phyloP scores from a whole-genome alignment of 2,888 invertebrate genomes.

The Deladenus siricidicola region DNA sequence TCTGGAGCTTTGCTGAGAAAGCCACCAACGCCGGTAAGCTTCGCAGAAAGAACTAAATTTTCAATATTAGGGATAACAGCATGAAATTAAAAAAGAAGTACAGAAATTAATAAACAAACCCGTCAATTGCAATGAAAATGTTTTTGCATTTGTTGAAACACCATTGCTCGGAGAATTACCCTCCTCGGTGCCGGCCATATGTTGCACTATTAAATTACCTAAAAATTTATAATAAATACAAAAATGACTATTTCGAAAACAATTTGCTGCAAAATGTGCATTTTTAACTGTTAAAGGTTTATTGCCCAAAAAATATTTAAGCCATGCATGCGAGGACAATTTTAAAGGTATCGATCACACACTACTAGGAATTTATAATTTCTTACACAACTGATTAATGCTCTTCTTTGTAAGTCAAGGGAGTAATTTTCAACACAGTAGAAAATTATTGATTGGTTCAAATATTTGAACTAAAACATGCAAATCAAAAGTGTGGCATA shows the following conservation, averaged over 20 bases:
- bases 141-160: constrained; percentile 4
- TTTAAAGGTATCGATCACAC: too few species aligned
- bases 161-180: constrained; percentile 13
- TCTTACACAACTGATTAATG: too few species aligned
- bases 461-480: constrained; percentile 2
- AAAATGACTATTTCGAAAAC: too few species aligned
- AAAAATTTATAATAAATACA: too few species aligned
- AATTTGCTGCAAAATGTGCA: too few species aligned
- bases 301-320: too few species aligned
- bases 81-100: background rate
- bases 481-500: constrained; percentile 6
- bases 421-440: too few species aligned
- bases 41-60: constrained; percentile 45
- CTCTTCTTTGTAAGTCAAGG: too few species aligned
- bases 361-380: too few species aligned
- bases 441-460: constrained; percentile 7
- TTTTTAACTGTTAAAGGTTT: too few species aligned
- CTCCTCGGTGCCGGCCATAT: constrained; percentile 5
- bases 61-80: background rate
- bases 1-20: constrained; percentile 39
- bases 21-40: constrained; percentile 31
- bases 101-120: background rate
- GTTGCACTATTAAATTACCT: too few species aligned
- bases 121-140: constrained; percentile 20
- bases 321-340: too few species aligned